Conservation (phyloP, 2,113 vertebrate species). For the Lamprotornis superbus region DNA sequence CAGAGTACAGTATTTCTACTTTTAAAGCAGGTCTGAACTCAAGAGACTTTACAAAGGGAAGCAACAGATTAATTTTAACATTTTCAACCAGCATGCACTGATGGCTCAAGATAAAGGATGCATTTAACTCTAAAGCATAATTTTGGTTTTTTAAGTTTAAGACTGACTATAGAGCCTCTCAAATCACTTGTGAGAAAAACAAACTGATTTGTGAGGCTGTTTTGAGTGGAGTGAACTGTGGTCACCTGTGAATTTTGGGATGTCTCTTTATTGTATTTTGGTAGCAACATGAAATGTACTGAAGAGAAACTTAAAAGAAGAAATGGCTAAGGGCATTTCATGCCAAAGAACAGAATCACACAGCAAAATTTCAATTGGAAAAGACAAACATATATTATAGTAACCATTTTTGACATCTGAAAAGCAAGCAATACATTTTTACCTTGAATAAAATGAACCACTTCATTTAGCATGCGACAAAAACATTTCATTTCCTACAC, state of each 20-base stretch:
- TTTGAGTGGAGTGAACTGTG: neutral
- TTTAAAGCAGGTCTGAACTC: neutral
- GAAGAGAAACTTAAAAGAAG: neutral
- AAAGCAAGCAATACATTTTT: neutral
- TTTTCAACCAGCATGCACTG: neutral
- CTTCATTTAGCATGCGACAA: neutral
- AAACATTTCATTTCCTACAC: neutral
- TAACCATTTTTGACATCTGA: neutral
- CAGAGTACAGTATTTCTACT: neutral
- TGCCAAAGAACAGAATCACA: neutral
- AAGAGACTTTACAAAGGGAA: neutral
- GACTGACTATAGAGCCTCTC: neutral
- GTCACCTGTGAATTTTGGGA: neutral
- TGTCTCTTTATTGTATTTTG: neutral
- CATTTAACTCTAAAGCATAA: neutral
- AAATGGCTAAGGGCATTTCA: neutral
- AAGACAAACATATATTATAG: neutral
- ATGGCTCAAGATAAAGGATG: neutral
- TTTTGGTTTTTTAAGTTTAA: neutral
- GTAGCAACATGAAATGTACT: accelerated
- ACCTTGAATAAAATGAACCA: neutral
- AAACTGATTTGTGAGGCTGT: neutral
- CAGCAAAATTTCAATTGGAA: neutral
- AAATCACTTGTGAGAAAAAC: neutral
- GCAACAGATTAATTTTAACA: neutral